Evolutionary conservation across 2,797 vertebrate species (phyloP).

Genomic region (Caiman crocodilus): DNA sequence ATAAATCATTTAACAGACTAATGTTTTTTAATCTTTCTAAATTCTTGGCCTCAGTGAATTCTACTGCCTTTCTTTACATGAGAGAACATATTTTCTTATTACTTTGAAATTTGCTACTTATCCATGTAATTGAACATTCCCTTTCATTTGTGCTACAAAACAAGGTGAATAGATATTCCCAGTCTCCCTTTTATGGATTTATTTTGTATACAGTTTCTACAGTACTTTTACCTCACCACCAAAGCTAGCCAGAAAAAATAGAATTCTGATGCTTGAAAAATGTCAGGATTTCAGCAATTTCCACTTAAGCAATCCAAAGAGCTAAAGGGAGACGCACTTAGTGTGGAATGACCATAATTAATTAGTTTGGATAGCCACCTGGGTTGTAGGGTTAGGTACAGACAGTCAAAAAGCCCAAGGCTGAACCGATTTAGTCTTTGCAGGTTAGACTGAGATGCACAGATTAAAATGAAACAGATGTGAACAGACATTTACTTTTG

Average conservation of each 20-base stretch:
- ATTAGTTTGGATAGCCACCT: neutral
- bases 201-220: neutral
- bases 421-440: no score
- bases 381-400: neutral
- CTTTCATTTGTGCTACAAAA: neutral
- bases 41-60: neutral
- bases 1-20: neutral
- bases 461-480: no score
- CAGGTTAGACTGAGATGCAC: no score
- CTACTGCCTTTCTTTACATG: neutral
- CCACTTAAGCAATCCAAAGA: neutral
- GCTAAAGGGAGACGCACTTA: neutral
- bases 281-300: neutral
- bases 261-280: neutral
- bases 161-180: neutral
- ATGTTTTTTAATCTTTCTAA: neutral
- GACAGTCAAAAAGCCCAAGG: no score
- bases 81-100: neutral
- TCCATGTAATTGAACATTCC: neutral
- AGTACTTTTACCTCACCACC: neutral
- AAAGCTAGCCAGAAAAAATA: neutral
- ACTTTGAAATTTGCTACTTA: neutral
- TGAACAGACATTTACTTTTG: no score
- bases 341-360: neutral
- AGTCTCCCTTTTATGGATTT: neutral